phyloP scores from a whole-genome alignment of 2,797 vertebrate genomes.

The Gambelia wislizenii region DNA sequence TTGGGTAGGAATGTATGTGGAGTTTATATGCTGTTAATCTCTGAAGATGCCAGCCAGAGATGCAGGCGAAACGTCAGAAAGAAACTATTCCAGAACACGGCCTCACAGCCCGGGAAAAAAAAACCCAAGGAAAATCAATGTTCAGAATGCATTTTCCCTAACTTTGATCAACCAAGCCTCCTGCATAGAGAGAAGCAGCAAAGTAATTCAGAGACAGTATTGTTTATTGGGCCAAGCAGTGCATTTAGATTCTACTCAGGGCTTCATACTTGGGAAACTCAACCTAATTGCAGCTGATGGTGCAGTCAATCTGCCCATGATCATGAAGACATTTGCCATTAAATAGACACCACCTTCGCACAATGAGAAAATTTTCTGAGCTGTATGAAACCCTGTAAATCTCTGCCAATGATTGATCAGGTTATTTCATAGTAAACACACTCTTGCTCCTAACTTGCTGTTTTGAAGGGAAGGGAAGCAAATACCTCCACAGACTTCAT shows the following conservation, averaged over 20 bases:
- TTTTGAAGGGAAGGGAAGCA: neutral
- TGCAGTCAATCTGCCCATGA: slow-evolving; percentile 18
- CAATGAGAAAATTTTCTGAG: neutral
- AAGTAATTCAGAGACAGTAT: too few relatives aligned
- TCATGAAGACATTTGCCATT: slow-evolving; percentile 5
- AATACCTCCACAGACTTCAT: neutral
- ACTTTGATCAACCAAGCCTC: too few relatives aligned
- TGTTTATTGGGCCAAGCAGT: neutral
- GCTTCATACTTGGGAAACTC: neutral
- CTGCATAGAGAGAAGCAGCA: neutral
- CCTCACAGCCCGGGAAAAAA: too few relatives aligned
- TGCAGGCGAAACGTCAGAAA: too few relatives aligned
- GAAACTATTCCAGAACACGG: too few relatives aligned
- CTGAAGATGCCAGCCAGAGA: too few relatives aligned
- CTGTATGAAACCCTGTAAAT: neutral
- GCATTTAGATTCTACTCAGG: too few relatives aligned
- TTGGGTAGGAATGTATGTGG: too few relatives aligned
- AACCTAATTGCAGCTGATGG: neutral
- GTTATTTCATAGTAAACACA: neutral
- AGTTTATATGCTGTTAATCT: too few relatives aligned
- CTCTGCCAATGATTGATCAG: neutral
- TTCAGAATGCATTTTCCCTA: neutral
- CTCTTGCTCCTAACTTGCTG: neutral
- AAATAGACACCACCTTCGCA: too few relatives aligned
- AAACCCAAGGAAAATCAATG: too few relatives aligned